A percentile compares a stretch with the other conserved stretches of the same genome.
Evolutionary conservation across 2,888 invertebrate genomes (phyloP).

Genomic region (Candidula unifasciata): DNA sequence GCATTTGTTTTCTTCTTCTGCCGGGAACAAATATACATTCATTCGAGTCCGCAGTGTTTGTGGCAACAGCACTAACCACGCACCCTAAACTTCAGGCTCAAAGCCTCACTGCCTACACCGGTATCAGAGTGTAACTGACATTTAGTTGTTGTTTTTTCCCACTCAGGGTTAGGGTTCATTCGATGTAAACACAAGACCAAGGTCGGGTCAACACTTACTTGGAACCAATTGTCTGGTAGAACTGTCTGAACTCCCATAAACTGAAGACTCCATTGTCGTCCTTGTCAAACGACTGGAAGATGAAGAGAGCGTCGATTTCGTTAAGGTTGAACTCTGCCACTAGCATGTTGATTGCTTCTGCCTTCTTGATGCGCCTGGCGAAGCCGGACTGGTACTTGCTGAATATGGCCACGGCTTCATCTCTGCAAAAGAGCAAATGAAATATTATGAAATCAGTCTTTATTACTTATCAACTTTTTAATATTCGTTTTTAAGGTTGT

Average conservation of each 20-base stretch:
- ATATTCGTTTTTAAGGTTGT: too few species aligned
- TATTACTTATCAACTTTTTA: too few species aligned
- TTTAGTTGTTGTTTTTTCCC: too few species aligned
- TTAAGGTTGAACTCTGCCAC: slow-evolving; percentile 64
- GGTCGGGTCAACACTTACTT: slow-evolving; percentile 65
- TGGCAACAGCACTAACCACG: too few species aligned
- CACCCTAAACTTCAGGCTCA: too few species aligned
- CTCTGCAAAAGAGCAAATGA: slow-evolving; percentile 55
- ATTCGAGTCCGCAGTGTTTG: too few species aligned
- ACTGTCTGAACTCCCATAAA: slow-evolving; percentile 72
- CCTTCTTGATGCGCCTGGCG: slow-evolving; percentile 64
- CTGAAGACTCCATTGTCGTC: slow-evolving; percentile 67
- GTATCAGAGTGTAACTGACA: too few species aligned
- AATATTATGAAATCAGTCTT: not conserved
- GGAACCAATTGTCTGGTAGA: slow-evolving; percentile 64
- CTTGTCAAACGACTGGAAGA: slow-evolving; percentile 71
- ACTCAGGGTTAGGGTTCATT: too few species aligned
- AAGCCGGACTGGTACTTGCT: slow-evolving; percentile 67
- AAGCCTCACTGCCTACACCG: too few species aligned
- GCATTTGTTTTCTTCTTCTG: too few species aligned
- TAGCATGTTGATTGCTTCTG: slow-evolving; percentile 64
- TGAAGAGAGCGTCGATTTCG: slow-evolving; percentile 60
- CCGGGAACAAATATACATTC: too few species aligned
- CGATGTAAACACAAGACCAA: too few species aligned
- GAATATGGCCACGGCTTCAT: slow-evolving; percentile 66